Percentiles rank a stretch among this genome's conserved stretches.
Conservation (phyloP, 2,113 vertebrate species). For the Dipodomys spectabilis region DNA sequence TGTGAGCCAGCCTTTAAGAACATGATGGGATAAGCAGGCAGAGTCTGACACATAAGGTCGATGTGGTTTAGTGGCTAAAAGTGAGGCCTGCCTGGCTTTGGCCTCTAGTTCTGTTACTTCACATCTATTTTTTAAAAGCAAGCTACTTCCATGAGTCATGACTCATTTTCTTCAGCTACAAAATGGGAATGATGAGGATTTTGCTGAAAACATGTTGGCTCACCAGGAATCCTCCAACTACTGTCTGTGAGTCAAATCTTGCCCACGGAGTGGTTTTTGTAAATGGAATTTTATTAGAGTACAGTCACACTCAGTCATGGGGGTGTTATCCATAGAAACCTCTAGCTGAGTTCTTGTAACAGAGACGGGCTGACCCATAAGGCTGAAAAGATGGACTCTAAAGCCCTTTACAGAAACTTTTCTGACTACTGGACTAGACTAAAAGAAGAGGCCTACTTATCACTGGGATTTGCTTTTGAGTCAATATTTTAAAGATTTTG, state of each 20-base stretch:
- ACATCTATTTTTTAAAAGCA: background rate
- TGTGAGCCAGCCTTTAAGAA: background rate
- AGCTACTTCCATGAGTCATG: background rate
- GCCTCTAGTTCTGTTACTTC: background rate
- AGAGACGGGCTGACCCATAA: background rate
- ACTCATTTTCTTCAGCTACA: background rate
- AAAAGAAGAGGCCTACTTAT: constrained; percentile 6
- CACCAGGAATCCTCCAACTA: background rate
- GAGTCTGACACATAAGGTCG: background rate
- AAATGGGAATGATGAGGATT: background rate
- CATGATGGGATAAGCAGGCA: background rate
- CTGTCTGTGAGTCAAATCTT: background rate
- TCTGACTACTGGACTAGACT: background rate
- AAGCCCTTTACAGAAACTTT: background rate
- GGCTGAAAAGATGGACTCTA: background rate
- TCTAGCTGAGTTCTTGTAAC: background rate
- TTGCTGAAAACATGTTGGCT: background rate
- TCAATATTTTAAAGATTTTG: constrained; percentile 38
- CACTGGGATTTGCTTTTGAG: constrained; percentile 8
- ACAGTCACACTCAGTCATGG: background rate
- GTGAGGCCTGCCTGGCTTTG: background rate
- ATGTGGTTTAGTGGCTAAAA: background rate
- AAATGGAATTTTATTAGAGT: constrained; percentile 34
- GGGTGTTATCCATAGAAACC: background rate
- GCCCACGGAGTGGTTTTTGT: background rate